Percentiles rank a stretch among this genome's conserved stretches.
These are phyloP conservation scores for Neolamprologus tretocephalus DNA, from an alignment of 2,113 vertebrate genomes.

Conservation along the genomic window DNA sequence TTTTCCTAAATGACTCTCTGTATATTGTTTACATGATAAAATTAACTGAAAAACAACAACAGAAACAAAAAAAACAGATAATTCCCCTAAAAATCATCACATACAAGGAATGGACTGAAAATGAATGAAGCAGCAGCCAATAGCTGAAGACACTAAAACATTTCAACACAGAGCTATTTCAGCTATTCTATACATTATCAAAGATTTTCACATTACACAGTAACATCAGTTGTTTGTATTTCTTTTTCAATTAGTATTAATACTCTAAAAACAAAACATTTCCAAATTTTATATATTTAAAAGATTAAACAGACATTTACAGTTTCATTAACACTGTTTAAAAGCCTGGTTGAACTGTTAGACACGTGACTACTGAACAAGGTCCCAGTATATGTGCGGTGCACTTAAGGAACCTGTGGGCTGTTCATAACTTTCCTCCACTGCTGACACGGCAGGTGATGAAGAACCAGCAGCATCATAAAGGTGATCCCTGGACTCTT, in stretches of 20 bases:
- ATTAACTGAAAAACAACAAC: neutral
- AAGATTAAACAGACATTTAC: neutral
- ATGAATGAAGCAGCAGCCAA: neutral
- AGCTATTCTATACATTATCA: neutral
- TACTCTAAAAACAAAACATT: neutral
- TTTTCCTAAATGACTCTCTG: neutral
- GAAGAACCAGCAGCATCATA: neutral
- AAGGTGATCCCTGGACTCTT: neutral
- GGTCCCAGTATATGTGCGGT: slow-evolving; percentile 45
- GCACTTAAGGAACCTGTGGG: neutral
- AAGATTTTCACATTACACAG: neutral
- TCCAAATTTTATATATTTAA: neutral
- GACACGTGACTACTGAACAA: slow-evolving; percentile 25
- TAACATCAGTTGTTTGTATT: neutral
- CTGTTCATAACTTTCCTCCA: neutral
- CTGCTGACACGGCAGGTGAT: neutral
- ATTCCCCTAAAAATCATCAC: neutral
- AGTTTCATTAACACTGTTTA: neutral
- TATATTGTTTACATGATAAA: neutral
- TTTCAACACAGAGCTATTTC: neutral
- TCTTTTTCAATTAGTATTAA: neutral
- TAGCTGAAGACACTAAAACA: neutral
- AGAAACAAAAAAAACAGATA: neutral
- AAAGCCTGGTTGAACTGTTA: neutral
- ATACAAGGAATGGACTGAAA: neutral